Evolutionary conservation across 2,113 vertebrate genomes (phyloP).

Genomic region (Saguinus imperator): DNA sequence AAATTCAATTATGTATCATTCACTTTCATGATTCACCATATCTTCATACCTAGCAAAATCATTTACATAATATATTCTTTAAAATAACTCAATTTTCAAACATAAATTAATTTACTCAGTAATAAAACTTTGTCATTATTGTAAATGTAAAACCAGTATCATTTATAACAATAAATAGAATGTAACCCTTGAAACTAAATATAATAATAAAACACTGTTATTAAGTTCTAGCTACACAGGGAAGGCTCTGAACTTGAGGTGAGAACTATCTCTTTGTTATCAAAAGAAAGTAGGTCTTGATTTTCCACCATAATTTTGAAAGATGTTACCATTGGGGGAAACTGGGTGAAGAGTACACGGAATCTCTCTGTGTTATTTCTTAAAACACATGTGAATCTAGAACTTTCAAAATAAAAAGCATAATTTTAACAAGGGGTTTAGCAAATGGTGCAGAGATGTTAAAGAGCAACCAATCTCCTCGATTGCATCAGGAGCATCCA

Average conservation of each 20-base stretch:
- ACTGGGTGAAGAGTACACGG: rapidly evolving
- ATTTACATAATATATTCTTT: neutral
- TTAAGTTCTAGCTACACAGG: rapidly evolving
- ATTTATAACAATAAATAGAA: neutral
- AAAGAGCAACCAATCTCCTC: rapidly evolving
- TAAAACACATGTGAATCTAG: rapidly evolving
- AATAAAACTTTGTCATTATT: conserved; percentile 11
- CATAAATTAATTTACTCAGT: conserved; percentile 44
- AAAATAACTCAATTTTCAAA: conserved; percentile 44
- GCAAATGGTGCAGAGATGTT: neutral
- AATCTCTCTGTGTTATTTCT: neutral
- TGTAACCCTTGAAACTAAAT: neutral
- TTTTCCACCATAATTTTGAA: rapidly evolving
- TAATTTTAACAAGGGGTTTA: neutral
- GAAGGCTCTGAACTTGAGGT: neutral
- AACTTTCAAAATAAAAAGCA: neutral
- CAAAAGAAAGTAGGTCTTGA: rapidly evolving
- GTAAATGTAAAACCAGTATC: conserved; percentile 10
- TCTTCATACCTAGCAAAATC: neutral
- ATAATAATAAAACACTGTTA: neutral
- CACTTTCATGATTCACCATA: too few species aligned
- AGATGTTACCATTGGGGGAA: neutral
- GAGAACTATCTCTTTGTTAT: rapidly evolving
- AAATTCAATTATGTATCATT: neutral
- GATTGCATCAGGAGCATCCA: rapidly evolving